Base-by-base conservation (phyloP, 2,888 invertebrate species). In the Chrysina gloriosa region DNA sequence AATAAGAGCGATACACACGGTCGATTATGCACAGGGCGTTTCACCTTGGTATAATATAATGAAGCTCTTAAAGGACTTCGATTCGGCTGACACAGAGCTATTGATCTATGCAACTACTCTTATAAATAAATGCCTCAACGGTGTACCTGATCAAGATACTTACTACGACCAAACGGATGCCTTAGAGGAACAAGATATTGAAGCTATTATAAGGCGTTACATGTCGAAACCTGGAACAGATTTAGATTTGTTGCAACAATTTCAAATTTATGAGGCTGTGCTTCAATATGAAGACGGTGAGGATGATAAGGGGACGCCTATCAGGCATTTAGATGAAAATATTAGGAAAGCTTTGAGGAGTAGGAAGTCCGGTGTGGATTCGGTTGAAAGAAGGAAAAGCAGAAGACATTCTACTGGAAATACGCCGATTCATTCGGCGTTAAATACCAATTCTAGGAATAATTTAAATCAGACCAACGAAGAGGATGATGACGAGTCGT, bases 141-240 rank as follows among this genome's bases (percentile, higher is more conserved):
- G 96, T 31, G 89, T 97, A 63, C 94, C 95, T 1, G 97, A 97
- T 83, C 95, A 96, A 84, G 97, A 98, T 81, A 93, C 94, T 19
- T 99, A 97, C 84, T 99, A 98, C 80, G 98, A 99, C 82, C 95
- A 99, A 80, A 95, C 97, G 2, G 98, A 99, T 84, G 89, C 93
- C 19, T 85, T 99, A 72, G 98, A 98, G 81, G 96, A 97, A 74
- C 97, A 95, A 81, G 95, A 94, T 19, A 94, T 96, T 84, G 95
- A 95, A 80, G 88, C 89, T 58, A 91, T 95, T 25, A 92, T 95
- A 73, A 92, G 94, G 79, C 87, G 93, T 80, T 95, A 95, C 81
- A 94, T 95, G 93, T 91, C 93, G 7, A 93, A 94, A 81, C 95
- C 94, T 73, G 96, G 96, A 36, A 95, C 96, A 0, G 97, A 97